These are phyloP conservation scores for Drosophila virilis DNA, from an alignment of 1,140 invertebrate genomes.

Conservation along the genomic window DNA sequence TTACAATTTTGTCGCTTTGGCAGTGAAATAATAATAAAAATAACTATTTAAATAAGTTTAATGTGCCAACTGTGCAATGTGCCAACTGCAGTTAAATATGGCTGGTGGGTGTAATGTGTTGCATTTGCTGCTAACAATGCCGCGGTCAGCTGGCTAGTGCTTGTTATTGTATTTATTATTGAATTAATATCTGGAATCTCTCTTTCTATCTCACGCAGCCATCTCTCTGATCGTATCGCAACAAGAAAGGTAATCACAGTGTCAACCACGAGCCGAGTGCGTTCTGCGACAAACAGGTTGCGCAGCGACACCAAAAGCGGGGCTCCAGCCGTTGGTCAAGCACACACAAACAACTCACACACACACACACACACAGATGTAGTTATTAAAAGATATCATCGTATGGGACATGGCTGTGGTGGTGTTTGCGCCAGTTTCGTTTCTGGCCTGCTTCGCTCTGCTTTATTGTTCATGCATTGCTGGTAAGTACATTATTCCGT, in stretches of 20 bases:
- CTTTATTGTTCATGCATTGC: slow-evolving; percentile 23
- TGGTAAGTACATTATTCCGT: slow-evolving; percentile 46
- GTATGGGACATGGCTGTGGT: background rate
- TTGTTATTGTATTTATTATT: no score
- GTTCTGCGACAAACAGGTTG: slow-evolving; percentile 58
- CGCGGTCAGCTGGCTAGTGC: no score
- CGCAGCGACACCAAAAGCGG: slow-evolving; percentile 46
- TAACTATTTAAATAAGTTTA: no score
- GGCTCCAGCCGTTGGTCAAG: slow-evolving; percentile 43
- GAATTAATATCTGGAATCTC: background rate
- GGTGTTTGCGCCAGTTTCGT: slow-evolving; percentile 45
- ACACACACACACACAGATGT: background rate
- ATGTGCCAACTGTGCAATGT: no score
- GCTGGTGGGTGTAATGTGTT: no score
- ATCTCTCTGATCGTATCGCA: slow-evolving; percentile 41
- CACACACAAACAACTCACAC: slow-evolving; percentile 7
- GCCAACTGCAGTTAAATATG: no score
- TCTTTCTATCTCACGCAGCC: slow-evolving; percentile 42
- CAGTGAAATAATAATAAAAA: background rate
- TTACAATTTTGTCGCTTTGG: background rate
- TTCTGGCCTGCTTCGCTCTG: slow-evolving; percentile 17
- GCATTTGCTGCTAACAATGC: no score
- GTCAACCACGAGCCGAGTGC: slow-evolving; percentile 61
- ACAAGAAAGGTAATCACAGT: slow-evolving; percentile 76
- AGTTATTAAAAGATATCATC: slow-evolving; percentile 31